These are phyloP conservation scores for Cartodere bifasciata DNA, from an alignment of 2,888 invertebrate species.

Conservation along the genomic window DNA sequence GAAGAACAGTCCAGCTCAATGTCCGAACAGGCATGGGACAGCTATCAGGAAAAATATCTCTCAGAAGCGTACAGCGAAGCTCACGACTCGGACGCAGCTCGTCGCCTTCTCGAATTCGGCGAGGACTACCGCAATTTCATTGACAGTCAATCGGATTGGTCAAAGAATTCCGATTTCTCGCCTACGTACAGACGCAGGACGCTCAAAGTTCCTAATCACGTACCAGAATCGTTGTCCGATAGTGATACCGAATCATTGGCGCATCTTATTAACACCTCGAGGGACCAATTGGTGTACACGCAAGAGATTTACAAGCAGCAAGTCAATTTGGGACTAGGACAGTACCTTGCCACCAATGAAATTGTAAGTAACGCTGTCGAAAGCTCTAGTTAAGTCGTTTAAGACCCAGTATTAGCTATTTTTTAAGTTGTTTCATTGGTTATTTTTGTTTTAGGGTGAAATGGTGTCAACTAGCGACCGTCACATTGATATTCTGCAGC, in stretches of 20 bases:
- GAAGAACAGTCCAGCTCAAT: conserved; percentile 72
- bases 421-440: not conserved
- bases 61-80: conserved; percentile 84
- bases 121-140: conserved; percentile 83
- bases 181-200: conserved; percentile 32
- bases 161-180: conserved; percentile 44
- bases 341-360: conserved; percentile 29
- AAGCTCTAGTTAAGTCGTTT: not conserved
- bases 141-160: conserved; percentile 84
- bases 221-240: conserved; percentile 24
- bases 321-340: conserved; percentile 26
- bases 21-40: conserved; percentile 91
- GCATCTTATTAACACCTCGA: conserved; percentile 29
- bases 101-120: conserved; percentile 71
- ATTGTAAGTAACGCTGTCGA: conserved; percentile 26
- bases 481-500: conserved; percentile 64
- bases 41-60: conserved; percentile 86
- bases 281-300: conserved; percentile 28
- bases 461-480: conserved; percentile 75
- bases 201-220: conserved; percentile 11
- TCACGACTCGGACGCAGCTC: conserved; percentile 73
- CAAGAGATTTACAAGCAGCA: conserved; percentile 29
- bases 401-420: too few relatives aligned
- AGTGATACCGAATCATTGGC: conserved; percentile 31
- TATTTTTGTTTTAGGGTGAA: conserved; percentile 53